Conservation (phyloP, 2,797 vertebrate genomes). For the Sebastes kiyomatsui region DNA sequence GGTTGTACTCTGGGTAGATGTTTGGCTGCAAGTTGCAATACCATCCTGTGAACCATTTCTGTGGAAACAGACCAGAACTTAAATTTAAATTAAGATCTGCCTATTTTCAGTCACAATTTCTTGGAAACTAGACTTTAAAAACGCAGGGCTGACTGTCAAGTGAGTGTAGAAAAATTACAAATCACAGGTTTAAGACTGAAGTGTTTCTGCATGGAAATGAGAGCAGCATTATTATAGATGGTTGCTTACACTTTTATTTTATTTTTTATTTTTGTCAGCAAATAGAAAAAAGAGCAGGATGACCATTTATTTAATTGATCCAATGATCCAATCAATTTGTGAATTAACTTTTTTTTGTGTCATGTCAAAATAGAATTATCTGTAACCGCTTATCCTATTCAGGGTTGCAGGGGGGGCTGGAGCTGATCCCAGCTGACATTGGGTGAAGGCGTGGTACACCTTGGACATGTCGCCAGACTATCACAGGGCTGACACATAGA, state of each 20-base stretch:
- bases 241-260: neutral
- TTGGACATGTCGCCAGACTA: no score
- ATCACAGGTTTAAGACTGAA: neutral
- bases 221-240: neutral
- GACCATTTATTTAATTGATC: neutral
- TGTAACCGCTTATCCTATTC: no score
- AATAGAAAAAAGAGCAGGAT: neutral
- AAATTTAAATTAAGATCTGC: neutral
- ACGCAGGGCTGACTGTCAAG: neutral
- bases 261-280: neutral
- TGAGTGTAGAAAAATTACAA: neutral
- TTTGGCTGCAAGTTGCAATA: constrained; percentile 32
- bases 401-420: no score
- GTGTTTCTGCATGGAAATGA: neutral
- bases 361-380: neutral
- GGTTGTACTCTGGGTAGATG: neutral
- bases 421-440: no score
- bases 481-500: no score
- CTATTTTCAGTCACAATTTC: constrained; percentile 14
- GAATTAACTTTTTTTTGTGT: neutral
- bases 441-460: no score
- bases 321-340: neutral
- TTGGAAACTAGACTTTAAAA: neutral
- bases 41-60: neutral
- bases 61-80: neutral